Percentiles rank a stretch among this genome's conserved stretches.
phyloP scores from a whole-genome alignment of 1,140 invertebrate genomes.

The Anastrepha ludens region DNA sequence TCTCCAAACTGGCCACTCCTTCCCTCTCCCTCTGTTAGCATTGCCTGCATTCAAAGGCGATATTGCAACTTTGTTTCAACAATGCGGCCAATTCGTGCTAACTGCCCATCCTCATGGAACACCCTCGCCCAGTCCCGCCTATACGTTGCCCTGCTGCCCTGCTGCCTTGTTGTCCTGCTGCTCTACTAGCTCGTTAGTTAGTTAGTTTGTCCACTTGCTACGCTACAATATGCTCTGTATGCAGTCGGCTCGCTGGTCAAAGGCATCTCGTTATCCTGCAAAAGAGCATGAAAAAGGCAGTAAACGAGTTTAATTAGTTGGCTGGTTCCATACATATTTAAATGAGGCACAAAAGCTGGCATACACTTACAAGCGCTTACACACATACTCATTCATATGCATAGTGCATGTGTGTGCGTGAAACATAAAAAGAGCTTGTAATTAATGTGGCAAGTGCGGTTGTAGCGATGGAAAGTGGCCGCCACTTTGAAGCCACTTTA shows the following conservation, averaged over 20 bases:
- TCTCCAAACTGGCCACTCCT: background rate
- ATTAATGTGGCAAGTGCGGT: constrained; percentile 49
- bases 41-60: background rate
- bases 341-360: constrained; percentile 11
- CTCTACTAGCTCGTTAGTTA: background rate
- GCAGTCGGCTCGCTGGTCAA: constrained; percentile 19
- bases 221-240: background rate
- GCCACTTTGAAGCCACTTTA: constrained; percentile 11
- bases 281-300: constrained; percentile 38
- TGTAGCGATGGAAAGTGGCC: background rate
- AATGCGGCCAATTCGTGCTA: constrained; percentile 13
- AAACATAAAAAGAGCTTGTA: constrained; percentile 25
- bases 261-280: constrained; percentile 34
- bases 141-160: background rate
- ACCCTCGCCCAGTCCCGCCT: background rate
- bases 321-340: constrained; percentile 32
- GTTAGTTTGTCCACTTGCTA: background rate
- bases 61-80: constrained; percentile 32
- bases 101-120: background rate
- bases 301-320: constrained; percentile 46
- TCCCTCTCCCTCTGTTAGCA: background rate
- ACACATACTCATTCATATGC: background rate
- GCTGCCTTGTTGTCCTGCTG: too few relatives aligned
- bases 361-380: background rate
- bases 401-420: background rate